Percentiles rank a stretch among this genome's conserved stretches.
These are phyloP conservation scores for Hedychridium roseum DNA, from an alignment of 2,888 invertebrate genomes.

Conservation along the genomic window DNA sequence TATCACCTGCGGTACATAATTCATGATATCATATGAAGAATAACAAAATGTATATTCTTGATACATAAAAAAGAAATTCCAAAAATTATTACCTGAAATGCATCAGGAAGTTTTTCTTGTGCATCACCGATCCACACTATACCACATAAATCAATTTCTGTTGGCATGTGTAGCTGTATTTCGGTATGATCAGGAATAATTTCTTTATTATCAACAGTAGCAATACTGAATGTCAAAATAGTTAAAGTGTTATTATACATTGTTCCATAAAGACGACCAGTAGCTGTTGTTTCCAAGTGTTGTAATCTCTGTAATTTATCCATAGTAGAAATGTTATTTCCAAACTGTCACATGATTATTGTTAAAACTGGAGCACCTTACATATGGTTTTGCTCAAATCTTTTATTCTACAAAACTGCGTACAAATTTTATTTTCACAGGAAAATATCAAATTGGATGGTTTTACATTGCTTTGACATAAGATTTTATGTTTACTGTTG, in stretches of 20 bases:
- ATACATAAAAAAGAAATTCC: background rate
- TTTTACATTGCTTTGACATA: slow-evolving; percentile 5
- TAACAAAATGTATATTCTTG: background rate
- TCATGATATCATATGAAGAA: background rate
- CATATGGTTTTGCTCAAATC: background rate
- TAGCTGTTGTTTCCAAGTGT: slow-evolving; percentile 69
- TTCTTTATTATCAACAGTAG: slow-evolving; percentile 66
- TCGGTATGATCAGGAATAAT: slow-evolving; percentile 64
- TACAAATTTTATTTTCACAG: slow-evolving; percentile 1
- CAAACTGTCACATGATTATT: background rate
- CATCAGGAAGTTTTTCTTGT: slow-evolving; percentile 69
- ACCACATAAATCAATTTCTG: slow-evolving; percentile 81
- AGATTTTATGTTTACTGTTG: slow-evolving; percentile 5
- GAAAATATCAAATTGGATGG: slow-evolving; percentile 18
- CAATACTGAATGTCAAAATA: slow-evolving; percentile 75
- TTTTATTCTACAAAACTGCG: background rate
- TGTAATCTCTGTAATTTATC: slow-evolving; percentile 70
- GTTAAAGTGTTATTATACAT: slow-evolving; percentile 77
- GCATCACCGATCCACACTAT: slow-evolving; percentile 73
- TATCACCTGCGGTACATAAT: background rate
- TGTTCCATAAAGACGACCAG: slow-evolving; percentile 79
- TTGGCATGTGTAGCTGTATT: slow-evolving; percentile 74
- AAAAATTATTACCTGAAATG: slow-evolving; percentile 66
- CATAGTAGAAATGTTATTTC: background rate
- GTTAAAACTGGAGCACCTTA: background rate